These are phyloP conservation scores for Palaemon carinicauda DNA, from an alignment of 1,140 invertebrate genomes.

Conservation along the genomic window DNA sequence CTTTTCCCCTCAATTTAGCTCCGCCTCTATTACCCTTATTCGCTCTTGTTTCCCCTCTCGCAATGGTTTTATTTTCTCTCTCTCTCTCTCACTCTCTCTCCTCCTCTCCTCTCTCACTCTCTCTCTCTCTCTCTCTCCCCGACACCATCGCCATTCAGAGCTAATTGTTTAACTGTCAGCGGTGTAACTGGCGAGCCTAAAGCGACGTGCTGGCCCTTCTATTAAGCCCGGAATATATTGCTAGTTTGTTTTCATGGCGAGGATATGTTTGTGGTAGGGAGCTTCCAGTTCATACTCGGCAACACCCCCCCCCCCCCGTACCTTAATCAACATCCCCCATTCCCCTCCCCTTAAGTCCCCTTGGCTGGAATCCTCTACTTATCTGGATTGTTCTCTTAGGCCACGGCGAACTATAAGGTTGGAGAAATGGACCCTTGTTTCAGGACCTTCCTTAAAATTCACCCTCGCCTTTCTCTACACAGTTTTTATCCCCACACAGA, in stretches of 20 bases:
- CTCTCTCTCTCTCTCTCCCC: constrained; percentile 39
- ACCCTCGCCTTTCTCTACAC: too few species aligned
- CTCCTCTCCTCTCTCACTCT: neutral
- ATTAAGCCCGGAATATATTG: constrained; percentile 48
- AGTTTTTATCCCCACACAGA: too few species aligned
- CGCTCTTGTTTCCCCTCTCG: neutral
- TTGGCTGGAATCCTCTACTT: neutral
- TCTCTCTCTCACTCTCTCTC: constrained; percentile 8
- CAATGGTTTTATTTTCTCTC: neutral
- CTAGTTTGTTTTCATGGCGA: constrained; percentile 46
- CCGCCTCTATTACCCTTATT: neutral
- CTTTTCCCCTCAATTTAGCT: neutral
- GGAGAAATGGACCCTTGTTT: too few species aligned
- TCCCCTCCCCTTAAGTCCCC: neutral
- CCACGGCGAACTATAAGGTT: too few species aligned
- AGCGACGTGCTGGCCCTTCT: constrained; percentile 33
- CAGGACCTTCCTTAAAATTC: too few species aligned
- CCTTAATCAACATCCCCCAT: neutral
- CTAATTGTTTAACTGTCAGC: constrained; percentile 57
- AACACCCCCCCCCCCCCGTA: neutral
- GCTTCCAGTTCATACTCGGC: constrained; percentile 3
- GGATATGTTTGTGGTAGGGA: constrained; percentile 44
- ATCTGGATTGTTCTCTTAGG: neutral
- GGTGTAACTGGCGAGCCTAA: constrained; percentile 49
- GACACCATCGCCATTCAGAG: constrained; percentile 52